These are phyloP conservation scores for Oncorhynchus tshawytscha DNA, from an alignment of 2,113 vertebrate genomes.

Conservation along the genomic window DNA sequence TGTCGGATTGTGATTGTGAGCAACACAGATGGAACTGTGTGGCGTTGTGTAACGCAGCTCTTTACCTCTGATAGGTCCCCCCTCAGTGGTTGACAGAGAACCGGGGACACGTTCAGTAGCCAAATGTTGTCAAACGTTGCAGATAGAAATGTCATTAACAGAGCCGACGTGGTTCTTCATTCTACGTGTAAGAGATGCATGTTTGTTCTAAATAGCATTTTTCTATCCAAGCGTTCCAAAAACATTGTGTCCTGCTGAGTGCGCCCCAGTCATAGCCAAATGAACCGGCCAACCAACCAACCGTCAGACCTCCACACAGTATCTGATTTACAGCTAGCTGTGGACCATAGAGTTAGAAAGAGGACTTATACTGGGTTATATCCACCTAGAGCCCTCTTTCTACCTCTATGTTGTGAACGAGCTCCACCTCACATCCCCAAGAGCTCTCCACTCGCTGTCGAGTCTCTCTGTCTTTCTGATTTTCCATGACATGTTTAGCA, in stretches of 20 bases:
- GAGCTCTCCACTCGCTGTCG: neutral
- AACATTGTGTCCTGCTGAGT: too few relatives aligned
- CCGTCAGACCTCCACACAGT: conserved; percentile 13
- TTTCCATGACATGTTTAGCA: neutral
- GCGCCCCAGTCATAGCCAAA: conserved; percentile 45
- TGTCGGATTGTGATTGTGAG: conserved; percentile 27
- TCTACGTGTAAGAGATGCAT: too few relatives aligned
- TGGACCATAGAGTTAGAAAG: too few relatives aligned
- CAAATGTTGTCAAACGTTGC: too few relatives aligned
- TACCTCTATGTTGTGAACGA: neutral
- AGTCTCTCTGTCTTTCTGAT: neutral
- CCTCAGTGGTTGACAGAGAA: conserved; percentile 23
- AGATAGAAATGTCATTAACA: too few relatives aligned
- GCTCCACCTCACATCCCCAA: neutral
- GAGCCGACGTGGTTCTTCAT: too few relatives aligned
- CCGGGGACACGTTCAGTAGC: conserved; percentile 2
- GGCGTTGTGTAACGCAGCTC: conserved; percentile 63
- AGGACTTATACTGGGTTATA: too few relatives aligned
- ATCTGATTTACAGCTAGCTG: neutral
- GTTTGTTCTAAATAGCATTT: too few relatives aligned
- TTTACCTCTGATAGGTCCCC: conserved; percentile 27
- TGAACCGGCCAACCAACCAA: conserved; percentile 38
- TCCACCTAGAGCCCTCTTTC: neutral
- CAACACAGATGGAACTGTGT: conserved; percentile 33
- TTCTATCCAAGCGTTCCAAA: too few relatives aligned